Conservation (phyloP, 2,113 vertebrate genomes). For the Urocitellus parryii region DNA sequence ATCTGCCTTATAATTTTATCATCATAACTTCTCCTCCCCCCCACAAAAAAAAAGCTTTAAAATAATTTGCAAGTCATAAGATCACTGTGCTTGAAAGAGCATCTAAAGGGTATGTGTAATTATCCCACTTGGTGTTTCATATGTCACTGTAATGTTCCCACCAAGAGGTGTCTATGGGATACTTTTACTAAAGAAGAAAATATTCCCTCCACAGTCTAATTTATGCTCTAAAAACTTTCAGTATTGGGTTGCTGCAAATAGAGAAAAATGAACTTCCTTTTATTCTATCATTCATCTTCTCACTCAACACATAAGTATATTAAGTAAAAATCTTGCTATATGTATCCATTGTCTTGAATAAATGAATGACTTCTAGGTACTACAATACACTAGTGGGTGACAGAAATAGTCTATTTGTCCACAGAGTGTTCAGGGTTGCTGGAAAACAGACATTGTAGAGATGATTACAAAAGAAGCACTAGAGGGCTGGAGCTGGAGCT, state of each 20-base stretch:
- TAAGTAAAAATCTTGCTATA: not conserved
- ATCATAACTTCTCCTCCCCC: not conserved
- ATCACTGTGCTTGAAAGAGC: not conserved
- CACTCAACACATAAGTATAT: not conserved
- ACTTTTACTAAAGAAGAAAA: not conserved
- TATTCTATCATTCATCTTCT: not conserved
- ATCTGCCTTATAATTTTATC: not conserved
- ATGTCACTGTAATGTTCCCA: not conserved
- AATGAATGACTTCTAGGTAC: not conserved
- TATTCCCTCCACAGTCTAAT: accelerated
- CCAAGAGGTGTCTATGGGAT: not conserved
- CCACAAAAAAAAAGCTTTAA: not conserved
- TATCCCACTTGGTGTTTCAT: not conserved
- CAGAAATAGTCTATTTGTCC: not conserved
- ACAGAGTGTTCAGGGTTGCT: not conserved
- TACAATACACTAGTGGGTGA: not conserved
- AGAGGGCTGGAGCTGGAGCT: not conserved
- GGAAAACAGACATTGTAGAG: not conserved
- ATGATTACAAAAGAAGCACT: not conserved
- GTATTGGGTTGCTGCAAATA: not conserved
- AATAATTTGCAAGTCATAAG: conserved; percentile 1
- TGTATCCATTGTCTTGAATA: not conserved
- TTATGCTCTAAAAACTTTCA: not conserved
- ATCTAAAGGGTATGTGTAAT: not conserved
- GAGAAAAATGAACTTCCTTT: not conserved